These are phyloP conservation scores for Acanthiza pusilla DNA, from an alignment of 2,797 vertebrate genomes.

Conservation along the genomic window DNA sequence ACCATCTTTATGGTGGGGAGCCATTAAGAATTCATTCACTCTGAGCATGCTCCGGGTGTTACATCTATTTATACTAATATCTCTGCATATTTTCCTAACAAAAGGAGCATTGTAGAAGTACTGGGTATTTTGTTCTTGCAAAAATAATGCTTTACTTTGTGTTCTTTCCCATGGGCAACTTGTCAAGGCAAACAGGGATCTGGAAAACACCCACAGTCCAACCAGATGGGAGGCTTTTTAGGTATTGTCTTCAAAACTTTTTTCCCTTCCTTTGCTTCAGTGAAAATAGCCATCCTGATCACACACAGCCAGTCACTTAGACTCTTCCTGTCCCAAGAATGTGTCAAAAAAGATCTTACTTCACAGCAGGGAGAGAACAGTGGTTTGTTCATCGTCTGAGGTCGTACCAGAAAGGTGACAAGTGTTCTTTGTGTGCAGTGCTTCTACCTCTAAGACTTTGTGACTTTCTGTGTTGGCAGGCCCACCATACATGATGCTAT, in stretches of 20 bases:
- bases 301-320: background rate
- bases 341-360: background rate
- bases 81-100: background rate
- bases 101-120: background rate
- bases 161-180: background rate
- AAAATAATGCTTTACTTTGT: background rate
- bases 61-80: background rate
- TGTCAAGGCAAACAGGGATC: conserved; percentile 3
- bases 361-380: background rate
- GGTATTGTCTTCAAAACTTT: background rate
- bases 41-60: background rate
- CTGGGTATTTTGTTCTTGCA: background rate
- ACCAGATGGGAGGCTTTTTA: background rate
- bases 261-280: background rate
- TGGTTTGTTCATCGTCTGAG: background rate
- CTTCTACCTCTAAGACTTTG: background rate
- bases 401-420: background rate
- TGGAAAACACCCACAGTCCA: background rate
- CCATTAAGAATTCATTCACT: conserved; percentile 3
- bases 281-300: background rate
- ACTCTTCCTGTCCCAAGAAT: background rate
- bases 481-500: background rate
- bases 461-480: background rate
- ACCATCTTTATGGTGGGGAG: background rate
- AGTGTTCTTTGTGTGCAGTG: background rate